A percentile compares a stretch with the other conserved stretches of the same genome.
Evolutionary conservation across 2,113 vertebrate genomes (phyloP).

Genomic region (Anser cygnoides): DNA sequence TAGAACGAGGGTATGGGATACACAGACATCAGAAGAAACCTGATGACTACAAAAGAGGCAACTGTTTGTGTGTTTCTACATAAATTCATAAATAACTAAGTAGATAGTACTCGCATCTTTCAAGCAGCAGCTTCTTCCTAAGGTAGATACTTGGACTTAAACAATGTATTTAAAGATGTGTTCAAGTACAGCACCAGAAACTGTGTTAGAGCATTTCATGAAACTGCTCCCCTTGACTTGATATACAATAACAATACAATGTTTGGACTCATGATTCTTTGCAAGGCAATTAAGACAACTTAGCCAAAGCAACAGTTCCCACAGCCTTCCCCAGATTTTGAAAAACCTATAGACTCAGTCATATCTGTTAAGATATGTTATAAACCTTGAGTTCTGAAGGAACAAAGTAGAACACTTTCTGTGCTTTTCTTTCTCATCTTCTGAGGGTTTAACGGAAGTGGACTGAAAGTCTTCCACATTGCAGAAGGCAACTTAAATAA

Average conservation of each 20-base stretch:
- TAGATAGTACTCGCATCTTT: not conserved
- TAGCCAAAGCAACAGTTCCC: not conserved
- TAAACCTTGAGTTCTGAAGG: not conserved
- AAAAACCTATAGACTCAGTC: not conserved
- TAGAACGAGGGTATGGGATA: not conserved
- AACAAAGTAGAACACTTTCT: not conserved
- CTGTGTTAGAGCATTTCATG: not conserved
- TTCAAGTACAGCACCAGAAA: not conserved
- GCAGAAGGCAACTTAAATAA: not conserved
- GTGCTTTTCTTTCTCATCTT: not conserved
- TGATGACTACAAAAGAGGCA: not conserved
- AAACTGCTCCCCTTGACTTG: not conserved
- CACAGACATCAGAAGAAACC: not conserved
- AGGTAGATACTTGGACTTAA: not conserved
- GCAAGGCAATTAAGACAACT: not conserved
- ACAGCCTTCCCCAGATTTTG: not conserved
- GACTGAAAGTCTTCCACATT: not conserved
- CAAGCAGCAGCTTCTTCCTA: not conserved
- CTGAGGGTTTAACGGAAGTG: not conserved
- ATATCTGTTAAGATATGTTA: not conserved
- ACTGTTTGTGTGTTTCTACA: not conserved
- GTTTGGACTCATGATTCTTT: accelerated
- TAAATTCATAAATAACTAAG: not conserved
- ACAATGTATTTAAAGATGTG: not conserved
- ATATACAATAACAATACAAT: accelerated